phyloP scores from a whole-genome alignment of 1,140 invertebrate genomes.

The Stratiolaelaps scimitus region DNA sequence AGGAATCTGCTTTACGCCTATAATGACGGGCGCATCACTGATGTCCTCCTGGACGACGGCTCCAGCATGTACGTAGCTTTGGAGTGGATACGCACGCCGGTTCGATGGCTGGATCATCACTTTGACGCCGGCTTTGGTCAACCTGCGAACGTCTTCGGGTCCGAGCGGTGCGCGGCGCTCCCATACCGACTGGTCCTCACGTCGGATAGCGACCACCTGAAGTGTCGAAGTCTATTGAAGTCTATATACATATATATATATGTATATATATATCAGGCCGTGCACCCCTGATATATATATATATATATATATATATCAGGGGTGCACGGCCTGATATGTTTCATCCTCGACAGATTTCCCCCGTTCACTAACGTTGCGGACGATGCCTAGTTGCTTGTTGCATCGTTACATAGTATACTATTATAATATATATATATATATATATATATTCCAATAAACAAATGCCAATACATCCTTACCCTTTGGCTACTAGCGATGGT shows the following conservation, averaged over 20 bases:
- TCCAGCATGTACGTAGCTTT: constrained; percentile 74
- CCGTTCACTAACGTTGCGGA: too few relatives aligned
- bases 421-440: neutral
- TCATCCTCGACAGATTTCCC: neutral
- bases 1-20: constrained; percentile 95
- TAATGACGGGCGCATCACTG: constrained; percentile 82
- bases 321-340: neutral
- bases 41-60: constrained; percentile 91
- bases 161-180: constrained; percentile 87
- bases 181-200: constrained; percentile 96
- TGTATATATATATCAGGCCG: neutral
- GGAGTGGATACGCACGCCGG: constrained; percentile 87
- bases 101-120: constrained; percentile 98
- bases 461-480: neutral
- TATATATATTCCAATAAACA: neutral
- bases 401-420: too few relatives aligned
- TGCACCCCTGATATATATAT: neutral
- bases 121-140: constrained; percentile 73
- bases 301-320: neutral
- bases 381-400: neutral
- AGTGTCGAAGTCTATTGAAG: neutral
- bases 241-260: neutral
- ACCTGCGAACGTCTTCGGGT: constrained; percentile 72
- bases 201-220: constrained; percentile 42
- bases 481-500: neutral